phyloP scores from a whole-genome alignment of 2,797 vertebrate species.

The Catharus ustulatus region DNA sequence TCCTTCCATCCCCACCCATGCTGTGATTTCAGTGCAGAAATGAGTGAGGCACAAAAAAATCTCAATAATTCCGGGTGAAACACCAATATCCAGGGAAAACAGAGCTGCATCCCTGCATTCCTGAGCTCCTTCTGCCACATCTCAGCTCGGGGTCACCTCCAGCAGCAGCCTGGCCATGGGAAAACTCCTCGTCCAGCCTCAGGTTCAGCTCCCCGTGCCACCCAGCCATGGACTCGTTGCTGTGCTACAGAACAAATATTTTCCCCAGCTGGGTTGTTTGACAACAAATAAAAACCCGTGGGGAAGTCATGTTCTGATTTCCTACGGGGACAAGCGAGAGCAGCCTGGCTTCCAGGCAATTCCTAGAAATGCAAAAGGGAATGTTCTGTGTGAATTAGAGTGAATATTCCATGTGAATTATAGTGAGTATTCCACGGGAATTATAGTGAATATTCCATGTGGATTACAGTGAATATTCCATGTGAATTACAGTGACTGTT shows the following conservation, averaged over 20 bases:
- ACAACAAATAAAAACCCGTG: neutral
- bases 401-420: too few relatives aligned
- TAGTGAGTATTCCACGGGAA: too few relatives aligned
- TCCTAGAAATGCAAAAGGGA: slow-evolving; percentile 5
- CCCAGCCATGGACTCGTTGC: neutral
- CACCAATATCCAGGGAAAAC: fast-evolving
- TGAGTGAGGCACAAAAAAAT: fast-evolving
- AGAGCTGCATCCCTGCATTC: neutral
- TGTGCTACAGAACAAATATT: slow-evolving; percentile 22
- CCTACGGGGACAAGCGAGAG: neutral
- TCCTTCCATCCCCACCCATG: neutral
- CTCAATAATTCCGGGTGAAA: fast-evolving
- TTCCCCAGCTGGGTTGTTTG: neutral
- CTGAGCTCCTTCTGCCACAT: fast-evolving
- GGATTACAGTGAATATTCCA: too few relatives aligned
- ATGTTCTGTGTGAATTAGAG: too few relatives aligned
- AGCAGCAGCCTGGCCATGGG: neutral
- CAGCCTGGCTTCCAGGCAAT: neutral
- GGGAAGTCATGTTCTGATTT: neutral
- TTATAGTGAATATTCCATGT: too few relatives aligned
- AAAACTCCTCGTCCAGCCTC: neutral
- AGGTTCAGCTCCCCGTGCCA: neutral
- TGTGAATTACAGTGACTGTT: too few relatives aligned
- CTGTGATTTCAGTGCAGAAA: fast-evolving
- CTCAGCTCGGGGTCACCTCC: neutral